Evolutionary conservation across 2,797 vertebrate genomes (phyloP).

Genomic region (Enteromius fasciolatus): DNA sequence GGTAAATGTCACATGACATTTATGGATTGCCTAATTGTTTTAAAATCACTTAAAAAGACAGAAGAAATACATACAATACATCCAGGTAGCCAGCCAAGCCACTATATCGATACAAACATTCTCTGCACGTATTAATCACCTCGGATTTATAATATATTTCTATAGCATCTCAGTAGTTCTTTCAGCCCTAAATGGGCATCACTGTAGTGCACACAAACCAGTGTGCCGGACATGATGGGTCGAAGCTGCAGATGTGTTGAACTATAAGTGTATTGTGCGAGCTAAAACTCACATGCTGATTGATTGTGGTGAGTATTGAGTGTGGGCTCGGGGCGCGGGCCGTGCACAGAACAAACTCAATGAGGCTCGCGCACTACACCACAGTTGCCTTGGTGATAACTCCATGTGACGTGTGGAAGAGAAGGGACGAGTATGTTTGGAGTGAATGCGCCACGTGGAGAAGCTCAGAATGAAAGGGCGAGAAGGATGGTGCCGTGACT

Average conservation of each 20-base stretch:
- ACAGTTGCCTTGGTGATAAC: constrained; percentile 42
- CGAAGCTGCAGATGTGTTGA: background rate
- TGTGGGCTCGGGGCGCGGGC: constrained; percentile 31
- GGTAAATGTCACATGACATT: background rate
- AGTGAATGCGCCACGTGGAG: constrained; percentile 51
- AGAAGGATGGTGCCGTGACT: constrained; percentile 40
- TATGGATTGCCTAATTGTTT: background rate
- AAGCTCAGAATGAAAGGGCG: constrained; percentile 43
- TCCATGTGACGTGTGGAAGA: constrained; percentile 36
- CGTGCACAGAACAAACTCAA: constrained; percentile 14
- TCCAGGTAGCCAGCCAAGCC: background rate
- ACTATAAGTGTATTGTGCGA: constrained; percentile 1
- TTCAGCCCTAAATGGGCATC: background rate
- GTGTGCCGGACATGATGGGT: background rate
- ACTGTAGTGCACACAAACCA: background rate
- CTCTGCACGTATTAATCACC: background rate
- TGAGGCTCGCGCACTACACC: constrained; percentile 14
- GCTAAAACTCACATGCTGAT: constrained; percentile 7
- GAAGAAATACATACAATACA: background rate
- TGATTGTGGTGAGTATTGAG: constrained; percentile 17
- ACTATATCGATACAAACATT: background rate
- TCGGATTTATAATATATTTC: too few species aligned
- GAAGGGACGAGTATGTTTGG: constrained; percentile 33
- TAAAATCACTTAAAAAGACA: background rate
- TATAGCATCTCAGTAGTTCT: background rate